Percentiles rank a stretch among this genome's conserved stretches.
Evolutionary conservation across 2,888 invertebrate genomes (phyloP).

Genomic region (Unio delphinus): DNA sequence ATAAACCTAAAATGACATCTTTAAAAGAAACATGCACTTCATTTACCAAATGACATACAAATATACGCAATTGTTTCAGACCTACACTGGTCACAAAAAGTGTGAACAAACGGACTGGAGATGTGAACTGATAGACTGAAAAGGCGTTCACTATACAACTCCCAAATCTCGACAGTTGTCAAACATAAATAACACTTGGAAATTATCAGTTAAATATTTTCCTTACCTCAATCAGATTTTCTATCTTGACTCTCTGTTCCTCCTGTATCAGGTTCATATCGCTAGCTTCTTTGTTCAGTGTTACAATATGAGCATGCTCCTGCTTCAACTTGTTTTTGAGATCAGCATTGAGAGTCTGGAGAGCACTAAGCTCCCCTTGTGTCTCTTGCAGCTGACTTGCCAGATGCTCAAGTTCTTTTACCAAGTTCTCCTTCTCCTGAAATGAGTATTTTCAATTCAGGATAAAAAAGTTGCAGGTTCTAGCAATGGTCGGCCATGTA

Average conservation of each 20-base stretch:
- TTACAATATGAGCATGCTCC: slow-evolving; percentile 20
- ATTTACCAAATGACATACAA: too few species aligned
- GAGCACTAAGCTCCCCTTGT: slow-evolving; percentile 26
- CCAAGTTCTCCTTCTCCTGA: slow-evolving; percentile 44
- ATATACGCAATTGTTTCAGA: too few species aligned
- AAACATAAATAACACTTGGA: neutral
- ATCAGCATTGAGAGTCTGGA: slow-evolving; percentile 26
- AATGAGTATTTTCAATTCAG: neutral
- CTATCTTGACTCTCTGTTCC: slow-evolving; percentile 40
- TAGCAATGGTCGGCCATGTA: too few species aligned
- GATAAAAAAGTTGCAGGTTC: too few species aligned
- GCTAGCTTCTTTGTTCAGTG: slow-evolving; percentile 45
- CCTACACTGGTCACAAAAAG: too few species aligned
- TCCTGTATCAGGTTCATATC: slow-evolving; percentile 50
- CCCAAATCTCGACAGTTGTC: too few species aligned
- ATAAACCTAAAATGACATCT: too few species aligned
- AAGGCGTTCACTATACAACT: too few species aligned
- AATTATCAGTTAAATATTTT: neutral
- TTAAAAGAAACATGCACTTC: too few species aligned
- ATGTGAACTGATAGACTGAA: too few species aligned
- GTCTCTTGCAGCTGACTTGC: slow-evolving; percentile 33
- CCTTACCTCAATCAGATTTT: slow-evolving; percentile 35
- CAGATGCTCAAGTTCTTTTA: slow-evolving; percentile 40
- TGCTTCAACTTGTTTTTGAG: slow-evolving; percentile 22
- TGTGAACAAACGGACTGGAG: too few species aligned